phyloP scores from a whole-genome alignment of 2,113 vertebrate genomes.

The Hippocampus comes region DNA sequence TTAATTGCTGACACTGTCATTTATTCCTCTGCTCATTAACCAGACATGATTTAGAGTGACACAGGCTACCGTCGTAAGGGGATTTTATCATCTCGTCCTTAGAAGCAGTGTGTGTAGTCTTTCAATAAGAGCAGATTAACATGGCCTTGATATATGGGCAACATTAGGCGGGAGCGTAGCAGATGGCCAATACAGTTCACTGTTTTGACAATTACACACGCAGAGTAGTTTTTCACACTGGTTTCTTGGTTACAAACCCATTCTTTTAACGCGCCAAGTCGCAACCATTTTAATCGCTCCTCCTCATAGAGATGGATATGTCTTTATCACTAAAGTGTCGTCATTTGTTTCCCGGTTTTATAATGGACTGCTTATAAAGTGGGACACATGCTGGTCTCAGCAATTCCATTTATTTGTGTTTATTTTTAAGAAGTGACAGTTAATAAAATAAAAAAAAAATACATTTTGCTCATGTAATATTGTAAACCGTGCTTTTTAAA shows the following conservation, averaged over 20 bases:
- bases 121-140: constrained; percentile 40
- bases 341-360: background rate
- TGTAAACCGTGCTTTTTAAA: too few relatives aligned
- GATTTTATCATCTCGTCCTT: constrained; percentile 54
- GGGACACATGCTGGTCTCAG: background rate
- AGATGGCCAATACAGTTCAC: constrained; percentile 52
- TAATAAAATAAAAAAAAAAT: background rate
- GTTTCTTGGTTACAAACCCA: constrained; percentile 24
- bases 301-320: constrained; percentile 8
- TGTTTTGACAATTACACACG: constrained; percentile 58
- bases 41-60: constrained; percentile 68
- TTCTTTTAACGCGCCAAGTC: constrained; percentile 36
- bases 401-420: background rate
- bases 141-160: constrained; percentile 52
- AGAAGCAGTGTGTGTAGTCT: constrained; percentile 16
- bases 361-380: background rate
- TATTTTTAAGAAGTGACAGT: background rate
- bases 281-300: constrained; percentile 34
- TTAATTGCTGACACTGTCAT: constrained; percentile 70
- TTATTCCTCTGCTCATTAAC: constrained; percentile 66
- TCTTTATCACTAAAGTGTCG: background rate
- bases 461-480: too few relatives aligned
- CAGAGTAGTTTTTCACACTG: constrained; percentile 46
- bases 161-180: constrained; percentile 45
- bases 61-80: constrained; percentile 43